Evolutionary conservation across 1,140 invertebrate genomes (phyloP).

Genomic region (Sitodiplosis mosellana): DNA sequence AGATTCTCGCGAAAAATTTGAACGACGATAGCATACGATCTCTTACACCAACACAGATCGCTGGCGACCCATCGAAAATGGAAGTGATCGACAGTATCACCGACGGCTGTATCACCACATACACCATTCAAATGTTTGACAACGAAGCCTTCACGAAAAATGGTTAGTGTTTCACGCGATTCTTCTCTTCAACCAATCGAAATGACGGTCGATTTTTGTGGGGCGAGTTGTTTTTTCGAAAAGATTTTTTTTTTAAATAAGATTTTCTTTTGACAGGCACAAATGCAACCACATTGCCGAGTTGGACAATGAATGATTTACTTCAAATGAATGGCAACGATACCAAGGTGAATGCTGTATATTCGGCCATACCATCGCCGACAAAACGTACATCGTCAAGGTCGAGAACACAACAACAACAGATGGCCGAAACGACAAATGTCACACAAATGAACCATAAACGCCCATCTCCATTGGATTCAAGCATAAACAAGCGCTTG

Average conservation of each 20-base stretch:
- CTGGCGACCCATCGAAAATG: too few relatives aligned
- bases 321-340: slow-evolving; percentile 17
- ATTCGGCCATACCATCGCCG: background rate
- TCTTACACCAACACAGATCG: too few relatives aligned
- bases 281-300: slow-evolving; percentile 10
- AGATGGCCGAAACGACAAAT: slow-evolving; percentile 3
- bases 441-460: slow-evolving; percentile 2
- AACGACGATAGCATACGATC: too few relatives aligned
- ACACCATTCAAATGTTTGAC: too few relatives aligned
- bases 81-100: too few relatives aligned
- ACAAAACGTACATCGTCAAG: background rate
- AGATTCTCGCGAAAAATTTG: too few relatives aligned
- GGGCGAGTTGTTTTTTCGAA: background rate
- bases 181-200: background rate
- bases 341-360: slow-evolving; percentile 8
- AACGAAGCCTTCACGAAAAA: too few relatives aligned
- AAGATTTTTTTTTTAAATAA: background rate
- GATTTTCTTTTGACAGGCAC: background rate
- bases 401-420: background rate
- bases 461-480: slow-evolving; percentile 3
- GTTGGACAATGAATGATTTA: slow-evolving; percentile 16
- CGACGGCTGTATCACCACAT: too few relatives aligned
- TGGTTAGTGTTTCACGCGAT: background rate
- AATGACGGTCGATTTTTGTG: background rate
- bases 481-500: background rate